phyloP scores from a whole-genome alignment of 2,888 invertebrate species.

The Aporophyla lueneburgensis region DNA sequence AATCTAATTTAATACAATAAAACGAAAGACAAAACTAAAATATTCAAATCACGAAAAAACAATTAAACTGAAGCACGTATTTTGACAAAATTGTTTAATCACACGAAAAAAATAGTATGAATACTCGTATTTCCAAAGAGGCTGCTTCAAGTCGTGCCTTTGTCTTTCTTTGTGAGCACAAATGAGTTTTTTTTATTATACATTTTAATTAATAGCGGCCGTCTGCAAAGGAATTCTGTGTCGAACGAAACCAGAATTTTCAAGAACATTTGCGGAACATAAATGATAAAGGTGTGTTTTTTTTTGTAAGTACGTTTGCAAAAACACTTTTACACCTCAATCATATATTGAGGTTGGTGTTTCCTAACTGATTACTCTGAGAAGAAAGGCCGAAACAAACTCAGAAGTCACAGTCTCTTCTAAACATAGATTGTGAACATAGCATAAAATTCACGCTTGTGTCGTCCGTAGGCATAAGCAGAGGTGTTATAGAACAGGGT shows the following conservation, averaged over 20 bases:
- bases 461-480: not conserved
- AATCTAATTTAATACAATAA: constrained; percentile 2
- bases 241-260: constrained; percentile 2
- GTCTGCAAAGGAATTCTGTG: constrained; percentile 18
- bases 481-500: not conserved
- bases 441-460: not conserved
- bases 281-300: too few relatives aligned
- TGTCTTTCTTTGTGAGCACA: constrained; percentile 38
- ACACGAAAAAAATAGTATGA: constrained; percentile 7
- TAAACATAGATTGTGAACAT: not conserved
- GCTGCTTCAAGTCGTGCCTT: constrained; percentile 40
- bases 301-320: too few relatives aligned
- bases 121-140: constrained; percentile 27
- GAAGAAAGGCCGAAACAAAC: too few relatives aligned
- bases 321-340: too few relatives aligned
- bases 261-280: not conserved
- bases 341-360: too few relatives aligned
- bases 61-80: not conserved
- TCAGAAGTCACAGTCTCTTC: too few relatives aligned
- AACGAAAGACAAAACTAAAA: constrained; percentile 4
- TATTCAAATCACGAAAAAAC: constrained; percentile 9
- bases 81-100: constrained; percentile 6
- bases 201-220: constrained; percentile 50
- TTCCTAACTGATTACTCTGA: too few relatives aligned
- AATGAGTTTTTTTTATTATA: constrained; percentile 43